These are phyloP conservation scores for Caenorhabditis sp. DNA, from an alignment of 2,888 invertebrate species.

Conservation along the genomic window DNA sequence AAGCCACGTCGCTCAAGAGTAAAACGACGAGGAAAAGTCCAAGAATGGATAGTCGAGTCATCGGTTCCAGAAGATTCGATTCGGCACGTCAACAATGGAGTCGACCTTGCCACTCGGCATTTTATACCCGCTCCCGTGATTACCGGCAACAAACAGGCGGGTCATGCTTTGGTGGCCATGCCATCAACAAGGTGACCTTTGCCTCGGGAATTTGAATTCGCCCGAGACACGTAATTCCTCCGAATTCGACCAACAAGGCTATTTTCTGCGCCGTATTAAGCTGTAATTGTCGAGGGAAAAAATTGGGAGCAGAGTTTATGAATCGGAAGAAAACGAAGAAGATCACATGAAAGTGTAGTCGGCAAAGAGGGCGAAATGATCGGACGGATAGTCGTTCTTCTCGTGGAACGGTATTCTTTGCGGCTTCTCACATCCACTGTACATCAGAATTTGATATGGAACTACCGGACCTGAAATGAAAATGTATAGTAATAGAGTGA, in stretches of 20 bases:
- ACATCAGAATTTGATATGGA: slow-evolving; percentile 57
- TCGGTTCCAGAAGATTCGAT: too few relatives aligned
- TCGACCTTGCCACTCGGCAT: slow-evolving; percentile 26
- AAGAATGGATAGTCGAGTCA: slow-evolving; percentile 14
- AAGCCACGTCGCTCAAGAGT: background rate
- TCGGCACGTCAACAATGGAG: slow-evolving; percentile 7
- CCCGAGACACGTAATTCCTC: slow-evolving; percentile 21
- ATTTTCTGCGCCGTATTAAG: slow-evolving; percentile 9
- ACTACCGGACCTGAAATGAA: slow-evolving; percentile 45
- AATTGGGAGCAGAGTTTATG: background rate
- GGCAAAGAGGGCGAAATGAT: slow-evolving; percentile 75
- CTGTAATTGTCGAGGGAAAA: slow-evolving; percentile 24
- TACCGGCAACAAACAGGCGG: slow-evolving; percentile 17
- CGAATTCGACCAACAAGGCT: slow-evolving; percentile 33
- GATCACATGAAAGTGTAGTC: slow-evolving; percentile 64
- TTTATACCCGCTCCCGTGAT: slow-evolving; percentile 31
- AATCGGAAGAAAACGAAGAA: slow-evolving; percentile 6
- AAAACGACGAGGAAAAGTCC: slow-evolving; percentile 11
- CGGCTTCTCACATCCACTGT: slow-evolving; percentile 67
- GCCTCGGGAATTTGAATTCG: slow-evolving; percentile 29
- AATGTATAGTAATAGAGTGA: background rate
- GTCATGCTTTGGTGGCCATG: slow-evolving; percentile 44
- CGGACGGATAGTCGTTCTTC: slow-evolving; percentile 76
- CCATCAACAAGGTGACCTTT: slow-evolving; percentile 47
- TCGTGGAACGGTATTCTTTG: slow-evolving; percentile 71